A percentile compares a stretch with the other conserved stretches of the same genome.
These are phyloP conservation scores for Saturnia pavonia DNA, from an alignment of 2,888 invertebrate genomes.

Conservation along the genomic window DNA sequence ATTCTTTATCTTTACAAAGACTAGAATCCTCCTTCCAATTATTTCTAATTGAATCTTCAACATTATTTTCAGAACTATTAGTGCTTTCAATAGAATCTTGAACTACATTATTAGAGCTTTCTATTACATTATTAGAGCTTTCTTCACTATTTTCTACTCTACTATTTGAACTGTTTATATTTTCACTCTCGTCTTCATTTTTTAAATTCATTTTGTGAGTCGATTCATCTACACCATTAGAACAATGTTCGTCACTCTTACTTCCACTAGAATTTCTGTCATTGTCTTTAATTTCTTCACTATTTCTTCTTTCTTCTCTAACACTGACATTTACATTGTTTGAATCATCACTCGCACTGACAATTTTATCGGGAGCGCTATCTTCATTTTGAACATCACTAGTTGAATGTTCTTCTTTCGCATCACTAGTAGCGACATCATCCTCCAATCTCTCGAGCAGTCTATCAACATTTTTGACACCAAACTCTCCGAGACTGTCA, in stretches of 20 bases:
- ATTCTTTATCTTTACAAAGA: not conserved
- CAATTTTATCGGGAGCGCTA: not conserved
- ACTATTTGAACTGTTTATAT: not conserved
- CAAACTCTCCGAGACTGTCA: conserved; percentile 31
- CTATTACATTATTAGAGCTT: not conserved
- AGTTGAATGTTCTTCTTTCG: conserved; percentile 20
- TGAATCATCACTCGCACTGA: conserved; percentile 20
- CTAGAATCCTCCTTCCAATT: not conserved
- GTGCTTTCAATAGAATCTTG: not conserved
- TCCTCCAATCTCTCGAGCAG: conserved; percentile 30
- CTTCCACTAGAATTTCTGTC: not conserved
- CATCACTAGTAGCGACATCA: conserved; percentile 42
- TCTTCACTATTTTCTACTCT: not conserved
- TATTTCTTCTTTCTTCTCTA: not conserved
- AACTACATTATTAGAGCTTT: not conserved
- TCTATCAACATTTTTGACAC: conserved; percentile 38
- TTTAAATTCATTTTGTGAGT: not conserved
- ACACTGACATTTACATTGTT: conserved; percentile 23
- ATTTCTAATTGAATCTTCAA: not conserved
- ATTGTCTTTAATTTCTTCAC: not conserved
- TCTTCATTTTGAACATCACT: not conserved
- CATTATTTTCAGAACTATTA: not conserved
- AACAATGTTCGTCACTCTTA: not conserved
- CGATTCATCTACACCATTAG: not conserved
- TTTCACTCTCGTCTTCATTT: not conserved